Percentiles rank a stretch among this genome's conserved stretches.
phyloP scores from a whole-genome alignment of 2,888 invertebrate species.

The Heliothis peltigera region DNA sequence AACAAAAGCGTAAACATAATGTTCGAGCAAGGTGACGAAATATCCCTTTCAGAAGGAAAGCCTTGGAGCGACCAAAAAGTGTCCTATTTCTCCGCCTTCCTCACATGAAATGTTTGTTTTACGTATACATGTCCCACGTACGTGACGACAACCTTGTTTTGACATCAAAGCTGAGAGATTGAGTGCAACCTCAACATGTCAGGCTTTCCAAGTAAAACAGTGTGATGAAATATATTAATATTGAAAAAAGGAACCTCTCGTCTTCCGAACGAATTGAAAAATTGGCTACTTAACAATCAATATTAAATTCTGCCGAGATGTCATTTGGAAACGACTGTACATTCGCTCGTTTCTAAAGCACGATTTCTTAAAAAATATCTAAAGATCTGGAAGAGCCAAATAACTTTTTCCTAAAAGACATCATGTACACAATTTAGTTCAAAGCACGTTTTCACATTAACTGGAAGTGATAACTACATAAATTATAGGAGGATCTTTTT shows the following conservation, averaged over 20 bases:
- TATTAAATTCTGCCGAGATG: no score
- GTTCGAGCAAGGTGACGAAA: conserved; percentile 39
- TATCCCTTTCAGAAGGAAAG: conserved; percentile 29
- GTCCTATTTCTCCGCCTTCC: conserved; percentile 21
- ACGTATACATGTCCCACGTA: conserved; percentile 20
- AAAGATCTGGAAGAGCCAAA: no score
- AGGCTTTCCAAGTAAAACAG: not conserved
- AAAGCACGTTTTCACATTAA: not conserved
- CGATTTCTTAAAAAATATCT: no score
- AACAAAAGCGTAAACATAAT: conserved; percentile 35
- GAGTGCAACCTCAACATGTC: not conserved
- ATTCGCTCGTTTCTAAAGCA: no score
- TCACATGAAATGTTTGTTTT: conserved; percentile 36
- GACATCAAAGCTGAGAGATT: not conserved
- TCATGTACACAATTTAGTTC: not conserved
- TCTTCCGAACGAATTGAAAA: no score
- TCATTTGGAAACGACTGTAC: no score
- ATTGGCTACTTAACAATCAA: no score
- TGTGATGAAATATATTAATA: not conserved
- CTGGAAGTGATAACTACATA: not conserved
- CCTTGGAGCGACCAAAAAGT: conserved; percentile 22
- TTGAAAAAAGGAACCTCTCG: no score
- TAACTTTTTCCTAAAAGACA: not conserved
- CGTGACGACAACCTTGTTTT: conserved; percentile 18
- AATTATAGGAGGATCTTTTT: not conserved